phyloP scores from a whole-genome alignment of 2,797 vertebrate species.

The Acridotheres tristis region DNA sequence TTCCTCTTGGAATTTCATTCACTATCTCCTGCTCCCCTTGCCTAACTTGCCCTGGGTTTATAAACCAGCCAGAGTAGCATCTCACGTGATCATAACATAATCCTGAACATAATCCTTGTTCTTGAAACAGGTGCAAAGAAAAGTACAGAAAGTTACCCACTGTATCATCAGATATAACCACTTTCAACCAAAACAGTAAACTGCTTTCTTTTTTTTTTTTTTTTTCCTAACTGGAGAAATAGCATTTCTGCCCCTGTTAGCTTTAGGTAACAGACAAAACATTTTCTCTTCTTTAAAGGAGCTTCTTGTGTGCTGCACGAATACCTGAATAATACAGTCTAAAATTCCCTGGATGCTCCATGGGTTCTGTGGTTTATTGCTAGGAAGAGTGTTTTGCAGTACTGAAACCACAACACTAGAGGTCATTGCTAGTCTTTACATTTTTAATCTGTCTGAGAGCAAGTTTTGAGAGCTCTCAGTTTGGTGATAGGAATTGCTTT shows the following conservation, averaged over 20 bases:
- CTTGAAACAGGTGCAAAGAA: not conserved
- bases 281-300: not conserved
- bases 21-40: not conserved
- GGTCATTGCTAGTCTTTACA: constrained; percentile 5
- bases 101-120: not conserved
- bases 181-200: not conserved
- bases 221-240: not conserved
- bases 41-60: not conserved
- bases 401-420: constrained; percentile 4
- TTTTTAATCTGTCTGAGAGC: not conserved
- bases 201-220: not conserved
- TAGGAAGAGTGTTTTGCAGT: not conserved
- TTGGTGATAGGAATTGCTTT: not conserved
- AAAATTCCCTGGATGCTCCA: not conserved
- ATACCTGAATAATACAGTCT: not conserved
- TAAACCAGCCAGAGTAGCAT: not conserved
- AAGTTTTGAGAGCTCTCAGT: not conserved
- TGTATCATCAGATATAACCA: fast-evolving
- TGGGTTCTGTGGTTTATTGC: not conserved
- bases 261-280: not conserved
- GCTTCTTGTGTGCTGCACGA: not conserved
- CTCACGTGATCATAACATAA: not conserved
- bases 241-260: not conserved
- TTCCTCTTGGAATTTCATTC: not conserved
- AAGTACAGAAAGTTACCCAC: not conserved